Evolutionary conservation across 2,113 vertebrate genomes (phyloP).

Genomic region (Tor tambroides): DNA sequence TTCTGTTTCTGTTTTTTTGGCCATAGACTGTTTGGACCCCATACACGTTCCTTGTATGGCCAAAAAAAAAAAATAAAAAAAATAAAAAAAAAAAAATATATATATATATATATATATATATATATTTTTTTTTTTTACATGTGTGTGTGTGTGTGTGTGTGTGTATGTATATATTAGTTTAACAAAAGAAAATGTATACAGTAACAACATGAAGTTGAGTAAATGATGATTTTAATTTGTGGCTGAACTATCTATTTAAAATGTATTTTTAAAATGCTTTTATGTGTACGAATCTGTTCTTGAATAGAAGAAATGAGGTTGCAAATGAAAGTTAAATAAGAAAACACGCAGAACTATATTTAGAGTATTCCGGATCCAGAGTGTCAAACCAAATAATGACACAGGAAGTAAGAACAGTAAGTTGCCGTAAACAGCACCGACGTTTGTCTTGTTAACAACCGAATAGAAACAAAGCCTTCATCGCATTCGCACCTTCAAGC

Average conservation of each 20-base stretch:
- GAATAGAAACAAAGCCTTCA: conserved; percentile 26
- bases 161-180: too few relatives aligned
- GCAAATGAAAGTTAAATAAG: not conserved
- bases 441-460: conserved; percentile 7
- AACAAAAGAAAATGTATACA: not conserved
- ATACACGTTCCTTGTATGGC: too few relatives aligned
- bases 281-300: not conserved
- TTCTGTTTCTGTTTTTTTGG: too few relatives aligned
- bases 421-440: not conserved
- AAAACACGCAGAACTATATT: not conserved
- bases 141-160: too few relatives aligned
- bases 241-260: not conserved
- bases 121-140: too few relatives aligned
- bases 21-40: too few relatives aligned
- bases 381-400: not conserved
- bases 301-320: not conserved
- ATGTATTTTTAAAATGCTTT: not conserved
- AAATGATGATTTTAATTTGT: not conserved
- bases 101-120: too few relatives aligned
- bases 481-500: conserved; percentile 55
- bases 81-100: too few relatives aligned
- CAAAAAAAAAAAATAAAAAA: too few relatives aligned
- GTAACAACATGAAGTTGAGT: not conserved
- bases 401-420: not conserved
- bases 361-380: not conserved